A percentile compares a stretch with the other conserved stretches of the same genome.
phyloP scores from a whole-genome alignment of 2,113 vertebrate genomes.

The Lamprotornis superbus region DNA sequence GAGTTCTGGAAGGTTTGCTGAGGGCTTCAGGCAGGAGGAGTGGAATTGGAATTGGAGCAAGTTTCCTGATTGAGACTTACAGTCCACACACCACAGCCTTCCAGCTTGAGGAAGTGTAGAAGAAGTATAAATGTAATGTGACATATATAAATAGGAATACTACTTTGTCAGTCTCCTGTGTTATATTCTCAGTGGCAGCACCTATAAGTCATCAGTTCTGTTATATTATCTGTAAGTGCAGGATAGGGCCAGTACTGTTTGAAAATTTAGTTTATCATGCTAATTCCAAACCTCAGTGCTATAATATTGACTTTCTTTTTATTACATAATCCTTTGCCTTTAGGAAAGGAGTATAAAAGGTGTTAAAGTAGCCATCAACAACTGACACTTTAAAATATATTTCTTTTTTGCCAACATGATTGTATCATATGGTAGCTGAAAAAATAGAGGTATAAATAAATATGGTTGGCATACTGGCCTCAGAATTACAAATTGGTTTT shows the following conservation, averaged over 20 bases:
- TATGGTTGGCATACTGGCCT: not conserved
- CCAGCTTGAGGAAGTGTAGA: not conserved
- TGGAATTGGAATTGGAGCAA: not conserved
- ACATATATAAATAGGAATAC: not conserved
- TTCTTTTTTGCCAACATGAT: not conserved
- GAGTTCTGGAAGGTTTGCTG: not conserved
- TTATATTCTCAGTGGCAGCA: not conserved
- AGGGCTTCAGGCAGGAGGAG: not conserved
- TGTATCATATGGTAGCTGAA: not conserved
- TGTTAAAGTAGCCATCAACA: not conserved
- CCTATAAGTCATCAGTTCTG: not conserved
- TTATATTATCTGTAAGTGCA: not conserved
- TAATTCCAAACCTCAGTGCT: slow-evolving; percentile 10
- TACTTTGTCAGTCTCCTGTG: not conserved
- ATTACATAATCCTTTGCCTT: not conserved
- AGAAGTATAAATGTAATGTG: not conserved
- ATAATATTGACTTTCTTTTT: not conserved
- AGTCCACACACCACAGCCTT: not conserved
- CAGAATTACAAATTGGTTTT: not conserved
- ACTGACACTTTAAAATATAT: not conserved
- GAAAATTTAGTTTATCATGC: not conserved
- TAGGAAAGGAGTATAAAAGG: not conserved
- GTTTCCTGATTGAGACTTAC: not conserved
- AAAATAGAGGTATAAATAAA: not conserved
- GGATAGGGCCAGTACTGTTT: not conserved